Conservation (phyloP, 1,140 invertebrate species). For the Chlorops oryzae region DNA sequence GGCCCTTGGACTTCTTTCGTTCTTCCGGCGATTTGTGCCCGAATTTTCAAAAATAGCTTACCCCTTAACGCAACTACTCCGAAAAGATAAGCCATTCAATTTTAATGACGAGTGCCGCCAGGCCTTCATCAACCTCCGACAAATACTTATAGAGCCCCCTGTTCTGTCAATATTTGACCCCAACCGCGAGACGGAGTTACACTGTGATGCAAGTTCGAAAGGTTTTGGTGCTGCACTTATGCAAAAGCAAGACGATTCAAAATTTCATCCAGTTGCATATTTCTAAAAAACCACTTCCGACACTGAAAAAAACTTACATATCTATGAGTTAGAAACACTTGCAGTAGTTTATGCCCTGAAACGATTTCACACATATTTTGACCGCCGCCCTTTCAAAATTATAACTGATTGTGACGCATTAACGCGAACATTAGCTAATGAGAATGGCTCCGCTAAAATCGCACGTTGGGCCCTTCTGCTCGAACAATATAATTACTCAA, state of each 20-base stretch:
- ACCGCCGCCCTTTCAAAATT: constrained; percentile 42
- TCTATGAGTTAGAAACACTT: constrained; percentile 48
- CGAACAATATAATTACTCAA: not conserved
- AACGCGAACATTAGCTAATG: constrained; percentile 23
- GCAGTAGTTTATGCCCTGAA: constrained; percentile 45
- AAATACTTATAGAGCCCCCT: too few relatives aligned
- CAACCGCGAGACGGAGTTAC: too few relatives aligned
- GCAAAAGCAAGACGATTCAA: constrained; percentile 17
- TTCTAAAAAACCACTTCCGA: constrained; percentile 33
- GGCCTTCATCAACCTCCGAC: too few relatives aligned
- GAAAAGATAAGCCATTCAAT: constrained; percentile 23
- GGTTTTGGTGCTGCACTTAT: constrained; percentile 24
- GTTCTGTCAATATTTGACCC: too few relatives aligned
- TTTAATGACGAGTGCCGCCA: too few relatives aligned
- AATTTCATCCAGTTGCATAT: constrained; percentile 9
- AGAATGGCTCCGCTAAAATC: constrained; percentile 23
- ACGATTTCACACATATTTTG: constrained; percentile 33
- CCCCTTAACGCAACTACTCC: constrained; percentile 22
- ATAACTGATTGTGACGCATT: constrained; percentile 28
- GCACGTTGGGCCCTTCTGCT: constrained; percentile 18
- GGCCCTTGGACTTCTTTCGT: not conserved
- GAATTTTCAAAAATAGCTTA: constrained; percentile 26
- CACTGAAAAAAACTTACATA: constrained; percentile 44
- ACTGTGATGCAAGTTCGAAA: constrained; percentile 21
- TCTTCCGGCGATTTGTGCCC: constrained; percentile 18